These are phyloP conservation scores for Regulus satrapa DNA, from an alignment of 2,113 vertebrate species.

Conservation along the genomic window DNA sequence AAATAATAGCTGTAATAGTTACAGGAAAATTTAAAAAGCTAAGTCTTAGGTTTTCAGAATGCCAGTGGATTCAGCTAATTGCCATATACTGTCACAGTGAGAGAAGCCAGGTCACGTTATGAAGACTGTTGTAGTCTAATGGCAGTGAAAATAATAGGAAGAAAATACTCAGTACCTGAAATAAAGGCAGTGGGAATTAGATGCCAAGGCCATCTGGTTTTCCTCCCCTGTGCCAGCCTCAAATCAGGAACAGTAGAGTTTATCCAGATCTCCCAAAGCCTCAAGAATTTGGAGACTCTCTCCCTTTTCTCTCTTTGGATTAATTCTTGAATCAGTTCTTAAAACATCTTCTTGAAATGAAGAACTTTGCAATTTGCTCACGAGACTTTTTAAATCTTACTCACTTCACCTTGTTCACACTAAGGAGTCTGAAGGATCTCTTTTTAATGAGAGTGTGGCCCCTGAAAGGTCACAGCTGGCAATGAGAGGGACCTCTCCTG, in stretches of 20 bases:
- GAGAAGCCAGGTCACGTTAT: constrained; percentile 73
- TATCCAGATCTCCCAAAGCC: background rate
- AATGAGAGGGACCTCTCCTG: rapidly evolving
- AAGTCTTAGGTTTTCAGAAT: background rate
- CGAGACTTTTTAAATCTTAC: background rate
- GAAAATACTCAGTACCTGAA: background rate
- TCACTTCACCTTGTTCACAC: background rate
- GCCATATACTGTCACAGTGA: constrained; percentile 73
- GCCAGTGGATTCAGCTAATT: constrained; percentile 57
- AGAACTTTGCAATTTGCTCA: background rate
- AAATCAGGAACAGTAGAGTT: background rate
- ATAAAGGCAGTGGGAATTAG: background rate
- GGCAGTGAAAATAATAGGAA: background rate
- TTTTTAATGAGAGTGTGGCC: background rate
- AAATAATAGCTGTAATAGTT: constrained; percentile 9
- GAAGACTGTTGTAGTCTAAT: background rate
- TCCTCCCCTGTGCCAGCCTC: background rate
- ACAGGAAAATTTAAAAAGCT: background rate
- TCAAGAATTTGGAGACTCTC: background rate
- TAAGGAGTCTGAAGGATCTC: background rate
- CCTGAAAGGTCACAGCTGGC: background rate
- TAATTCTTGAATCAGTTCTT: background rate
- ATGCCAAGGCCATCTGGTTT: background rate
- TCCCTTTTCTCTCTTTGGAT: background rate
- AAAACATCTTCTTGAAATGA: background rate